Evolutionary conservation across 2,797 vertebrate genomes (phyloP), one percentile per base, ranked within the genome.

Genomic region (Macropodus opercularis): DNA sequence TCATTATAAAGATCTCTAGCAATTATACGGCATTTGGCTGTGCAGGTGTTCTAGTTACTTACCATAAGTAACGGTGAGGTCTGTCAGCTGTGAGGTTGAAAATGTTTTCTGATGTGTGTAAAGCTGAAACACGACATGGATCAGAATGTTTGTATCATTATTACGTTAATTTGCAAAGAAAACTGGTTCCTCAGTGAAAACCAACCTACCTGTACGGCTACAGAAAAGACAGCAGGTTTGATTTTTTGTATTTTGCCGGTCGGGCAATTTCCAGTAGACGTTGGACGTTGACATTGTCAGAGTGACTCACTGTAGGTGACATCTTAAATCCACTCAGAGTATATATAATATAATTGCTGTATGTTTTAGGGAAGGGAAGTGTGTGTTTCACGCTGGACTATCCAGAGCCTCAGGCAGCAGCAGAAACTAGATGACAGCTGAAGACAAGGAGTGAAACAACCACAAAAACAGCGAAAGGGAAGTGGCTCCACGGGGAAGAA

Each of bases 401-500:
- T 21, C 12, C 23, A 12, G 7, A 46, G 19, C 17, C 24, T 47
- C 21, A 41, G 42, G 12, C 40, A 31, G 23, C 19, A 23, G 14
- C 11, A 40, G 29, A 41, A 36, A 29, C 31, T 34, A 19, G 19
- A 17, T 2, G 15, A 2, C 35, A 17, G 4, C 9, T 38, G 26
- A 26, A 51, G 49, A 27, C 53, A 60, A 47, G 29, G 43, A 44
- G 23, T 46, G 27, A 55, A 48, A 29, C 21, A 44, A 50, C 17
- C 49, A 2, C 46, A 2, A 27, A 56, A 22, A 49, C 59, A 27
- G 59, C 15, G 22, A 52, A 47, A 19, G 55, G 46, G 57, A 69
- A 72, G 61, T 32, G 29, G 6, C 54, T 75, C 52, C 13, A 13
- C 64, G 58, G 63, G 57, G 72, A 61, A 65, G 53, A 65, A 60